Evolutionary conservation across 2,113 vertebrate species (phyloP).

Genomic region (Malaclemys terrapin): DNA sequence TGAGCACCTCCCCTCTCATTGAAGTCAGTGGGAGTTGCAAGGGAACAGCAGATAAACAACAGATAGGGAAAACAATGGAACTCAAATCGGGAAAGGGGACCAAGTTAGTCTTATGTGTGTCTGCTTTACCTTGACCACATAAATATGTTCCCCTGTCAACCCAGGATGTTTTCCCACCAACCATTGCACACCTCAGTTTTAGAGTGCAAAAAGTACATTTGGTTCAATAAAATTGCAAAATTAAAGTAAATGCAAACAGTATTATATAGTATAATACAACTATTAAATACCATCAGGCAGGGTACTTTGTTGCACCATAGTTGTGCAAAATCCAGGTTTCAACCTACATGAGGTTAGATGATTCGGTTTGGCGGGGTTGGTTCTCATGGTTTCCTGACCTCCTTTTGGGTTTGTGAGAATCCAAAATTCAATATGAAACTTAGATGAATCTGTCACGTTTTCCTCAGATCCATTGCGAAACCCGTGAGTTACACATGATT

Average conservation of each 20-base stretch:
- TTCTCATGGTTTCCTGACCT: conserved; percentile 59
- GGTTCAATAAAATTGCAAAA: background rate
- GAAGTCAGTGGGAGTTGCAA: background rate
- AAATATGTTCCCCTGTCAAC: background rate
- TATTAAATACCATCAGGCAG: conserved; percentile 13
- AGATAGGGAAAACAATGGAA: background rate
- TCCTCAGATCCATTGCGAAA: conserved; percentile 44
- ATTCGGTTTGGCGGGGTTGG: conserved; percentile 14
- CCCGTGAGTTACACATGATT: conserved; percentile 54
- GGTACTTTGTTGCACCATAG: background rate
- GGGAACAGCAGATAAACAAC: background rate
- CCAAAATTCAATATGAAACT: conserved; percentile 63
- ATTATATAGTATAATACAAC: background rate
- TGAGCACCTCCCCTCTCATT: background rate
- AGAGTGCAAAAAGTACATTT: background rate
- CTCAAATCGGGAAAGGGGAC: background rate
- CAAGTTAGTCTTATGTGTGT: background rate
- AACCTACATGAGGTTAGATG: background rate
- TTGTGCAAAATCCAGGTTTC: conserved; percentile 6
- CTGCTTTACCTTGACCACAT: background rate
- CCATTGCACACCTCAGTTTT: background rate
- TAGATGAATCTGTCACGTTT: background rate
- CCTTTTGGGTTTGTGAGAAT: conserved; percentile 57
- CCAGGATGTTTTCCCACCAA: background rate
- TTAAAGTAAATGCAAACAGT: background rate